Evolutionary conservation across 92 coral and sea anemone species (phyloP), one percentile per base, ranked within the genome.

Genomic region (Paramuricea clavata): DNA sequence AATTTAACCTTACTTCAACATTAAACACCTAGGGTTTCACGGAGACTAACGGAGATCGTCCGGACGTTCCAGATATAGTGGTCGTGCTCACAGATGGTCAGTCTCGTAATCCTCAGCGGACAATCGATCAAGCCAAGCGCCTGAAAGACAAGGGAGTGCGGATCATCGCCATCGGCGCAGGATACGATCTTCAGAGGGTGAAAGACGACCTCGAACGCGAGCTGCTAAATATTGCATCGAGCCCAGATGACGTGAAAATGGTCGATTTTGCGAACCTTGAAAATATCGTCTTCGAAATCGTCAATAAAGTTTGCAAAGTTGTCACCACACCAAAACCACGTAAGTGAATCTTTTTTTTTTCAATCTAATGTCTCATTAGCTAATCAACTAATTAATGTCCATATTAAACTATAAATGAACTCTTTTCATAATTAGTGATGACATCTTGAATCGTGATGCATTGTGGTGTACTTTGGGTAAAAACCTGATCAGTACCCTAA

Each of bases 111-210:
- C 39, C 59, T 3, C 12, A 59, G 1, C 31, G 8, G 0, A 79
- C 84, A 17, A 15, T 41, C 10, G 49, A n/a, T 23, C 65, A 23
- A 12, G 84, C 84, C 3, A 27, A 61, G 12, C 43, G 25, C 10
- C 26, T 79, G 17, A 79, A 79, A 36, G 56, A 17, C 0, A 32
- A 7, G 26, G 84, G 84, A 34, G 84, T 79, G 30, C 59, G 84
- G 26, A 61, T 79, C 36, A 41, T 79, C n/a, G 84, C 84, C 15
- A 61, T 79, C 23, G 84, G 84, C 0, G 84, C 73, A 25, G 73
- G 73, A 1, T 11, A 6, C 21, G 56, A 79, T 0, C 19, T 12
- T 6, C 1, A 9, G 8, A 35, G 13, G 17, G 32, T 32, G 10
- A 11, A 31, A 11, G 19, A 47, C 19, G 10, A 47, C 1, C 15